phyloP scores from a whole-genome alignment of 2,797 vertebrate genomes.

The Enteromius argenteus region DNA sequence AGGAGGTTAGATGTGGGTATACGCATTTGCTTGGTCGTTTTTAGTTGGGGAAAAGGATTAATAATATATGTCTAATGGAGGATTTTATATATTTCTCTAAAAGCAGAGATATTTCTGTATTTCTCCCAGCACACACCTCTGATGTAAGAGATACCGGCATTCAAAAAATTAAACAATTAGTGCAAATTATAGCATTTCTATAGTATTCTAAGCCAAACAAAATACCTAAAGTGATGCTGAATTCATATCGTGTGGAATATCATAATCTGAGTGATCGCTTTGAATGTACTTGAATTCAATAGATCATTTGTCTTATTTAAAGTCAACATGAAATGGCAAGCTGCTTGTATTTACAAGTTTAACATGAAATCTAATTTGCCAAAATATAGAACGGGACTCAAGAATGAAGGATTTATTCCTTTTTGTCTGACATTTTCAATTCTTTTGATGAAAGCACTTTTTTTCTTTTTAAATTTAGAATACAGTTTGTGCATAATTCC shows the following conservation, averaged over 20 bases:
- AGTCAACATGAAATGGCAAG: constrained; percentile 20
- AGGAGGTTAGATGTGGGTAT: constrained; percentile 13
- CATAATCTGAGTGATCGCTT: not conserved
- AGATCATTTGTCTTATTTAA: not conserved
- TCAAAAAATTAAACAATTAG: not conserved
- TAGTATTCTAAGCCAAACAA: not conserved
- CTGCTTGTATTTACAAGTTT: not conserved
- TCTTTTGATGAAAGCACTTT: not conserved
- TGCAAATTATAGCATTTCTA: not conserved
- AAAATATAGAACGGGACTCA: not conserved
- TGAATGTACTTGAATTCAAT: constrained; percentile 10
- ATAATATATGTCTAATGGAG: constrained; percentile 26
- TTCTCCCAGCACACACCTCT: constrained; percentile 4
- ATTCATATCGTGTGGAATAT: not conserved
- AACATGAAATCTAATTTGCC: not conserved
- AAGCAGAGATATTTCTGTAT: constrained; percentile 37
- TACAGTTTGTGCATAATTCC: not conserved
- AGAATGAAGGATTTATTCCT: not conserved
- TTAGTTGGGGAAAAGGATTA: constrained; percentile 22
- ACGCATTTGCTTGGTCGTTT: constrained; percentile 24
- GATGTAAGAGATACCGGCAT: constrained; percentile 15
- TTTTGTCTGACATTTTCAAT: not conserved
- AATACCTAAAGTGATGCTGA: not conserved
- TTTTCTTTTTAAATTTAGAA: not conserved
- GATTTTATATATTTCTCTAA: constrained; percentile 42